Conservation (phyloP, 1,140 invertebrate genomes). For the Drosophila equinoxialis region DNA sequence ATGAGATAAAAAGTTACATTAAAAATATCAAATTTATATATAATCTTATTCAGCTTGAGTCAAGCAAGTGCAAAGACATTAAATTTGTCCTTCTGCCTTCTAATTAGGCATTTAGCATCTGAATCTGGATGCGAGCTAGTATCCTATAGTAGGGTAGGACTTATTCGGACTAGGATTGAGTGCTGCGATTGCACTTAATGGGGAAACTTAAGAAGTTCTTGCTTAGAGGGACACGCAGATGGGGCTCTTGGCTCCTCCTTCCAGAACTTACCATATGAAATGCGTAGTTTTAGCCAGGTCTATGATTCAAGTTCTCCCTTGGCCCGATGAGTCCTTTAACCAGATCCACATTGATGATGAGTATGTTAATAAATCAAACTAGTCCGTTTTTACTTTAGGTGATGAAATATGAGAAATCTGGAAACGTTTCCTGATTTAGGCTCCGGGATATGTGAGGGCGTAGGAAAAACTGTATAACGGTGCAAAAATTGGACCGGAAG, state of each 20-base stretch:
- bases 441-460: constrained; percentile 18
- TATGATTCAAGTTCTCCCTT: neutral
- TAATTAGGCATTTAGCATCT: too few relatives aligned
- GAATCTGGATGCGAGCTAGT: neutral
- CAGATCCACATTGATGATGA: constrained; percentile 4
- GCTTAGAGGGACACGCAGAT: neutral
- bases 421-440: neutral
- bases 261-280: constrained; percentile 12
- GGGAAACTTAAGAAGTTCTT: neutral
- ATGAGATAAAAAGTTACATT: neutral
- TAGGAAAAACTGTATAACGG: constrained; percentile 24
- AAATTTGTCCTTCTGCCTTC: neutral
- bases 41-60: neutral
- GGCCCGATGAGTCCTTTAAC: neutral
- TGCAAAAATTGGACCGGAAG: constrained; percentile 71
- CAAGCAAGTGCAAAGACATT: neutral
- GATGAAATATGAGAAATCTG: neutral
- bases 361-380: neutral
- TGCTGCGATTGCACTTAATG: constrained; percentile 11
- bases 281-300: constrained; percentile 6
- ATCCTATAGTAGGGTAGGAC: neutral
- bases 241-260: neutral
- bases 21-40: neutral
- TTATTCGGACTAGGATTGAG: neutral
- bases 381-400: constrained; percentile 6